A percentile compares a stretch with the other conserved stretches of the same genome.
Conservation (phyloP, 2,113 vertebrate genomes). For the Elaphurus davidianus region DNA sequence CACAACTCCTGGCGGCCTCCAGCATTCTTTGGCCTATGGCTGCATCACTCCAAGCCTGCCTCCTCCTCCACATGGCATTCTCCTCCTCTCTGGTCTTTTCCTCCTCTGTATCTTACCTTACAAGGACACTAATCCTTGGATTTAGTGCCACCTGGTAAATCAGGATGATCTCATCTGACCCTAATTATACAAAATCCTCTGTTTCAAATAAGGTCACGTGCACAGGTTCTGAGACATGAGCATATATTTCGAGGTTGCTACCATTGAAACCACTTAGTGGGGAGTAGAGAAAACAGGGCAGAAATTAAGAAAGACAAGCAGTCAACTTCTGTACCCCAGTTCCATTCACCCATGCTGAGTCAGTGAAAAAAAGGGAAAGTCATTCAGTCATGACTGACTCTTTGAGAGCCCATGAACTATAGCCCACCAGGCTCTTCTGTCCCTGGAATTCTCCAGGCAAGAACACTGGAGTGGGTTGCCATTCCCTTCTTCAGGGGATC, state of each 20-base stretch:
- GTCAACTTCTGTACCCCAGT: not conserved
- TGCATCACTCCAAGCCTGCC: not conserved
- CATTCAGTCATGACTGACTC: accelerated
- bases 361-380: not conserved
- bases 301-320: not conserved
- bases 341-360: not conserved
- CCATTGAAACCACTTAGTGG: not conserved
- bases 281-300: not conserved
- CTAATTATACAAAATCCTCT: not conserved
- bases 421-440: not conserved
- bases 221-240: not conserved
- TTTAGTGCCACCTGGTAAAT: not conserved
- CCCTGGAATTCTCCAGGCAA: not conserved
- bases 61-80: not conserved
- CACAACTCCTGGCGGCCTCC: not conserved
- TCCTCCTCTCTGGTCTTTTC: not conserved
- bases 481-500: not conserved
- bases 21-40: not conserved
- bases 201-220: not conserved
- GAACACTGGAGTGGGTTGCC: not conserved
- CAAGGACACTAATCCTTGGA: not conserved
- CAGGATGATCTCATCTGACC: not conserved
- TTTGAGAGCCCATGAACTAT: not conserved
- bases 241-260: not conserved
- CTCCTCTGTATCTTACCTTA: not conserved